phyloP scores from a whole-genome alignment of 2,888 invertebrate species.

The Agrilus cyanescens region DNA sequence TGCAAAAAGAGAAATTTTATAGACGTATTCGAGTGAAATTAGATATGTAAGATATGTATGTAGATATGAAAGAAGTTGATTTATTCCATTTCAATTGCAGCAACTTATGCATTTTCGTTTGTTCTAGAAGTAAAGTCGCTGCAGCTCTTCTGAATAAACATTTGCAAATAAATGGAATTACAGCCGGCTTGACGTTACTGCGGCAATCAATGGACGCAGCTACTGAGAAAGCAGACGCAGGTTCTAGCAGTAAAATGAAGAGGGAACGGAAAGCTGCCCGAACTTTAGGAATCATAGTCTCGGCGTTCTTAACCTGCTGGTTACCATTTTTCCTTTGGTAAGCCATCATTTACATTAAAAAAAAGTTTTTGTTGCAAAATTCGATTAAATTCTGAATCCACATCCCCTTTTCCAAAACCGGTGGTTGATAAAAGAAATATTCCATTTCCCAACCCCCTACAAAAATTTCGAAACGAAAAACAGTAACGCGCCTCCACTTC shows the following conservation, averaged over 20 bases:
- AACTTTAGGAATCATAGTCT: slow-evolving; percentile 93
- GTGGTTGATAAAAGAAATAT: no score
- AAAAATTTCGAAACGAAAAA: no score
- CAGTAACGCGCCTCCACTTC: no score
- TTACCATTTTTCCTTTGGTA: slow-evolving; percentile 91
- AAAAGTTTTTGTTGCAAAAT: no score
- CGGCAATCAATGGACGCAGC: slow-evolving; percentile 35
- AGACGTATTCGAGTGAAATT: no score
- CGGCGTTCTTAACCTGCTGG: slow-evolving; percentile 91
- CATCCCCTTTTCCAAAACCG: no score
- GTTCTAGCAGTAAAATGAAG: slow-evolving; percentile 74
- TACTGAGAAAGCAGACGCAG: slow-evolving; percentile 35
- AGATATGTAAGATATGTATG: not conserved
- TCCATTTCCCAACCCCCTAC: no score
- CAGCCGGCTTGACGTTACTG: slow-evolving; percentile 46
- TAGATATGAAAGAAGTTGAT: not conserved
- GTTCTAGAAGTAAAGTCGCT: slow-evolving; percentile 74
- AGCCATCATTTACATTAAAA: slow-evolving; percentile 24
- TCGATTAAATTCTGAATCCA: no score
- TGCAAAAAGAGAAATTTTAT: no score
- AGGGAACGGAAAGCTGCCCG: slow-evolving; percentile 82
- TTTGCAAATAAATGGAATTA: slow-evolving; percentile 80
- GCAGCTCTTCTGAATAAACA: slow-evolving; percentile 78
- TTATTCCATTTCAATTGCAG: slow-evolving; percentile 1
- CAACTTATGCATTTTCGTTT: slow-evolving; percentile 11